These are phyloP conservation scores for Sebastes dallii DNA, from an alignment of 2,797 vertebrate species.

Conservation along the genomic window DNA sequence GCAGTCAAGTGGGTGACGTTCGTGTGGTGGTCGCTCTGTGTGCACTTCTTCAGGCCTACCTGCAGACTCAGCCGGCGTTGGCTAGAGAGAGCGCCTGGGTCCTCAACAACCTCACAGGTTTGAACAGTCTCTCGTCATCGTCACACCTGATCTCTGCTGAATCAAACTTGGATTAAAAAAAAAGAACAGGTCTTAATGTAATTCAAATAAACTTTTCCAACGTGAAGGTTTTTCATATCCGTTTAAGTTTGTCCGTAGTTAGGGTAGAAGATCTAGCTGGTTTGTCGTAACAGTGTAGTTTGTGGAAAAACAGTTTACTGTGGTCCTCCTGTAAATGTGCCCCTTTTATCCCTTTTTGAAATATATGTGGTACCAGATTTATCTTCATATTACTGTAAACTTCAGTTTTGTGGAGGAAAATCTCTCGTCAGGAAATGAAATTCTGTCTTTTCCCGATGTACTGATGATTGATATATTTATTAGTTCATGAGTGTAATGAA, in stretches of 20 bases:
- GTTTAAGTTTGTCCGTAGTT: not conserved
- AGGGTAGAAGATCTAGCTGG: not conserved
- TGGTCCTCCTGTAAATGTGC: not conserved
- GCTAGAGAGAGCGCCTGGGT: conserved; percentile 90
- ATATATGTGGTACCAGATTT: not conserved
- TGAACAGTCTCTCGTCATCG: not conserved
- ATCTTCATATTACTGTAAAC: not conserved
- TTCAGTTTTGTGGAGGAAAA: not conserved
- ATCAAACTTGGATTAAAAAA: no score
- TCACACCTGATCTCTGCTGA: not conserved
- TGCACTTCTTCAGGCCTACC: conserved; percentile 83
- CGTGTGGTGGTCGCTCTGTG: conserved; percentile 84
- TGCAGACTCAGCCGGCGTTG: conserved; percentile 83
- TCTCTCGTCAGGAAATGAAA: not conserved
- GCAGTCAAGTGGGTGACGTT: conserved; percentile 69
- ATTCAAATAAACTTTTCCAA: not conserved
- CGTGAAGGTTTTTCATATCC: not conserved
- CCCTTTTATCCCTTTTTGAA: not conserved
- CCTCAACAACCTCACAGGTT: conserved; percentile 96
- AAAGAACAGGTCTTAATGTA: not conserved
- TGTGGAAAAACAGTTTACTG: no score
- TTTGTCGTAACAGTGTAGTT: not conserved
- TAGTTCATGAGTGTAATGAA: not conserved
- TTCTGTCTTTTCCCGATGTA: not conserved
- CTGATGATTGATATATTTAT: not conserved